phyloP scores from a whole-genome alignment of 2,113 vertebrate species.

The Leucoraja erinaceus region DNA sequence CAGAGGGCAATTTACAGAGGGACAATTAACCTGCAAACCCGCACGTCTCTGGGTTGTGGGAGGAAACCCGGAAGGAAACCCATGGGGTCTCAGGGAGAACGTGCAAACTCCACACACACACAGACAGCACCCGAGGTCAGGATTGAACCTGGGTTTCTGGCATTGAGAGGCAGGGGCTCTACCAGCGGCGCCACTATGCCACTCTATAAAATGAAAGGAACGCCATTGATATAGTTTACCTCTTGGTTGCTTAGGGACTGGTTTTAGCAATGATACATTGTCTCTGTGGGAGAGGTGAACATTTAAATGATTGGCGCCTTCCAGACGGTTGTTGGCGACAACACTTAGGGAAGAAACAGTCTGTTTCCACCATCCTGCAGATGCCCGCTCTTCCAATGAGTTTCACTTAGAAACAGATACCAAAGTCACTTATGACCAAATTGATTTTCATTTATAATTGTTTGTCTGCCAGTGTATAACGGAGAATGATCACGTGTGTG shows the following conservation, averaged over 20 bases:
- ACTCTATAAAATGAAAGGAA: neutral
- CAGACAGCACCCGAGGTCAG: too few relatives aligned
- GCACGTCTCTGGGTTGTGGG: too few relatives aligned
- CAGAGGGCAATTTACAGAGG: too few relatives aligned
- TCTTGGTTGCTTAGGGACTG: neutral
- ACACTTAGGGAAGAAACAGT: neutral
- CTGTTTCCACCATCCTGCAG: neutral
- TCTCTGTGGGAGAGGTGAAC: neutral
- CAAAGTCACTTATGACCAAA: neutral
- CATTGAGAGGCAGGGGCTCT: too few relatives aligned
- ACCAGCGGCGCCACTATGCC: too few relatives aligned
- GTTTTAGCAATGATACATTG: neutral
- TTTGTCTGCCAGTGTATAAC: neutral
- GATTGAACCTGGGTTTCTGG: too few relatives aligned
- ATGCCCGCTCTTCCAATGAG: neutral
- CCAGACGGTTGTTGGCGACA: neutral
- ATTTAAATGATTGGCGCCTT: neutral
- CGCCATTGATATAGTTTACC: neutral
- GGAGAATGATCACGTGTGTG: neutral
- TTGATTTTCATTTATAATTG: neutral
- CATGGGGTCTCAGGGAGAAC: too few relatives aligned
- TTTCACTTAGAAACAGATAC: neutral
- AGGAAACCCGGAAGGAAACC: too few relatives aligned
- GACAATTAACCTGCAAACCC: too few relatives aligned
- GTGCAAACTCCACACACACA: too few relatives aligned